Base-by-base conservation (phyloP, 2,113 vertebrate species). In the Cranoglanis bouderius region DNA sequence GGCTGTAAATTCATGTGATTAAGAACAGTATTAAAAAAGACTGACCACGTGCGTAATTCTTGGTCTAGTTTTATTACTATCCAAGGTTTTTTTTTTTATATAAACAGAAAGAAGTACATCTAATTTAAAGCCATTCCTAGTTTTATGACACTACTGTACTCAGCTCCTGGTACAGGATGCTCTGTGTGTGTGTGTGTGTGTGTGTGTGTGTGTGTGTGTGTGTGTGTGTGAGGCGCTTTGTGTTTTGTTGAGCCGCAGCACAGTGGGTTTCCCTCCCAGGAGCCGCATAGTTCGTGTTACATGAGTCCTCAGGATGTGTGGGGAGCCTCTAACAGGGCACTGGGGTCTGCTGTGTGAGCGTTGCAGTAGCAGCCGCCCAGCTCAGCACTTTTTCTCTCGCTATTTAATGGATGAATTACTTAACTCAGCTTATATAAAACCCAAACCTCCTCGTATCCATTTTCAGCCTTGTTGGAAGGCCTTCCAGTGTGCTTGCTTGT, bases 331-430 rank as follows among this genome's bases (percentile, higher is more conserved):
- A 90, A 91, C 91, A 88, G 90, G 75, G 85, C 74, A 70, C 70
- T 74, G 65, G 90, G 86, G 85, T 92, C 57, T 91, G 92, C 67
- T 90, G 88, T 90, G 90, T 77, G 89, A 89, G 90, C 87, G 72
- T 85, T 90, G 88, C 92, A 83, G 92, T 53, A 89, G 93, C 92
- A 63, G 90, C 85, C 89, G 92, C 92, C 89, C 43, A 75, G 90
- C 63, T 95, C 94, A 95, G 94, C 94, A 92, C 88, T 94, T 95
- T 82, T 94, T 90, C 82, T 85, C 82, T 70, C 59, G 2, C 26
- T 70, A 72, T 43, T 93, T 93, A 94, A 95, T 94, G 94, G 92
- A 93, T 93, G 92, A 91, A 94, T 91, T 93, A 95, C 92, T 93
- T 91, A 90, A 90, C 91, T 91, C 88, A 78, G 89, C 65, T 90